These are phyloP conservation scores for Anhinga rufa DNA, from an alignment of 2,113 vertebrate genomes.

Conservation along the genomic window DNA sequence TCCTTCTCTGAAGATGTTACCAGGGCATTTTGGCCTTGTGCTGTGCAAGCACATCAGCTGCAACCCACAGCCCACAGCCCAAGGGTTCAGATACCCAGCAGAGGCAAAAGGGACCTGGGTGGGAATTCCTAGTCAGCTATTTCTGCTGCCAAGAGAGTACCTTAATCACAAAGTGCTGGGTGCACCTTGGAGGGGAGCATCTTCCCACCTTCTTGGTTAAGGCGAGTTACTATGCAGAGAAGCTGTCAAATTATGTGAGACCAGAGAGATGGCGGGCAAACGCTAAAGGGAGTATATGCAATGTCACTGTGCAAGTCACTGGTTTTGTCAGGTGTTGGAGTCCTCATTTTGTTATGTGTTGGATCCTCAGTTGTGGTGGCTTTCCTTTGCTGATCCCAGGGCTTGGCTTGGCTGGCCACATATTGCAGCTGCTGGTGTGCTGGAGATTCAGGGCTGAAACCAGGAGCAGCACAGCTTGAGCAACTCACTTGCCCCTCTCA, in stretches of 20 bases:
- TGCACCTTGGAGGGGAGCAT: not conserved
- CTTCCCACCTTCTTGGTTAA: not conserved
- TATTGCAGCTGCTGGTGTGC: not conserved
- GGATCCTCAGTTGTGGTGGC: not conserved
- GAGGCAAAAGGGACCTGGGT: not conserved
- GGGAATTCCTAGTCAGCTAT: not conserved
- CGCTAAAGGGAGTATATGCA: not conserved
- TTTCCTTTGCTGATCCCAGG: not conserved
- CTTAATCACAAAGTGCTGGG: not conserved
- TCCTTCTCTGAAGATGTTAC: not conserved
- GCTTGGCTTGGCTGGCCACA: fast-evolving
- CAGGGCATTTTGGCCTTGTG: not conserved
- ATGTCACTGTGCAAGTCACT: not conserved
- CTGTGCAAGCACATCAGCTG: not conserved
- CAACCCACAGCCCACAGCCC: not conserved
- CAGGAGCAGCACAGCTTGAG: not conserved
- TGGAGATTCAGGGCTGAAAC: not conserved
- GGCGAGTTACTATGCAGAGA: not conserved
- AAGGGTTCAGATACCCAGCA: not conserved
- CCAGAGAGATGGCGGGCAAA: not conserved
- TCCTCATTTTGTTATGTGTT: not conserved
- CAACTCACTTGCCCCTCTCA: not conserved
- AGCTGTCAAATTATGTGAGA: not conserved
- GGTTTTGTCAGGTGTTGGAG: not conserved
- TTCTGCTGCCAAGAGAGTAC: not conserved